These are phyloP conservation scores for Ellobius talpinus DNA, from an alignment of 2,113 vertebrate genomes.

Conservation along the genomic window DNA sequence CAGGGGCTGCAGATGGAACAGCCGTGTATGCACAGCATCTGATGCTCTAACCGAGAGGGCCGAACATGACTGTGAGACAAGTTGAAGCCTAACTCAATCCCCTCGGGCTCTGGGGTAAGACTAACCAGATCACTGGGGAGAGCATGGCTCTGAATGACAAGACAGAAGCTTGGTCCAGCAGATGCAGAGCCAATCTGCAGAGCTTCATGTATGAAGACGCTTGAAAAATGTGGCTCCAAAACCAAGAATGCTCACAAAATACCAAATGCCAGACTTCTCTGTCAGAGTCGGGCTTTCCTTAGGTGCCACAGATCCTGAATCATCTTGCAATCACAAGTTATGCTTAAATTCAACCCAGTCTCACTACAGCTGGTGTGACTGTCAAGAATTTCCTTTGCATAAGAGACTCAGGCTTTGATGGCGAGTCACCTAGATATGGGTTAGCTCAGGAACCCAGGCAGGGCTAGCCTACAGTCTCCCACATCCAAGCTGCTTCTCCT, in stretches of 20 bases:
- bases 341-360: background rate
- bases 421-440: rapidly evolving
- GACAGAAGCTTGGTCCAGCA: rapidly evolving
- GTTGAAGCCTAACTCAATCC: no score
- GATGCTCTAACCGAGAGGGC: background rate
- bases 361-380: rapidly evolving
- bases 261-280: no score
- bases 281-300: rapidly evolving
- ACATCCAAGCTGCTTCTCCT: background rate
- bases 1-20: rapidly evolving
- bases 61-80: background rate
- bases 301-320: background rate
- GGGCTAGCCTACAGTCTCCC: background rate
- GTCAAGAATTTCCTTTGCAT: background rate
- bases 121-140: no score
- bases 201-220: background rate
- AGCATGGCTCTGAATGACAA: background rate
- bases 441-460: no score
- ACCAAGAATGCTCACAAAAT: rapidly evolving
- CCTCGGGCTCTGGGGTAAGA: rapidly evolving
- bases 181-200: rapidly evolving
- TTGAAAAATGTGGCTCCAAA: background rate
- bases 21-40: rapidly evolving
- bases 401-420: background rate
- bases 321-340: background rate